Conservation (phyloP, 2,888 invertebrate genomes). For the Agrochola macilenta region DNA sequence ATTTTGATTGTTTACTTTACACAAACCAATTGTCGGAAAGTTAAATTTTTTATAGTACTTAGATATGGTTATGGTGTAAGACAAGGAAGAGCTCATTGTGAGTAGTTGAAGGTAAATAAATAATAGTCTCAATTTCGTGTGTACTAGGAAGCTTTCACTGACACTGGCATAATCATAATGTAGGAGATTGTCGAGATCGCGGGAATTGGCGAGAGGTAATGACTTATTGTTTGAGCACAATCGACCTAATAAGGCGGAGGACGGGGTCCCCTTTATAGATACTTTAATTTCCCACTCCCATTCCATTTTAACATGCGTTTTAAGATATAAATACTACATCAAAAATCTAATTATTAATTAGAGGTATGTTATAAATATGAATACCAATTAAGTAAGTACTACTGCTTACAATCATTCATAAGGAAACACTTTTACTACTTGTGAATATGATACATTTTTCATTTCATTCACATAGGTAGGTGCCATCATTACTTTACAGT, state of each 20-base stretch:
- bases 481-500: not conserved
- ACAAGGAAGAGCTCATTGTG: slow-evolving; percentile 55
- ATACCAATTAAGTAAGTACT: not conserved
- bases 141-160: slow-evolving; percentile 82
- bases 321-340: not conserved
- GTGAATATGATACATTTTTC: not conserved
- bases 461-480: not conserved
- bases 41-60: slow-evolving; percentile 29
- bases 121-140: slow-evolving; percentile 74
- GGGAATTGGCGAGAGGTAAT: slow-evolving; percentile 76
- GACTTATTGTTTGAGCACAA: slow-evolving; percentile 81
- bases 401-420: no score
- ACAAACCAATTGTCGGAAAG: slow-evolving; percentile 37
- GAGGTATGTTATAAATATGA: no score
- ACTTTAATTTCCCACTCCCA: not conserved
- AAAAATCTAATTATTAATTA: not conserved
- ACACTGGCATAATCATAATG: slow-evolving; percentile 67
- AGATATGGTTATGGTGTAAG: slow-evolving; percentile 31
- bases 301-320: not conserved
- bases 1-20: slow-evolving; percentile 45
- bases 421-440: not conserved
- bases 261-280: slow-evolving; percentile 51
- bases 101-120: slow-evolving; percentile 65
- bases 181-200: slow-evolving; percentile 76
- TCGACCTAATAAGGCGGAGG: slow-evolving; percentile 72